These are phyloP conservation scores for Armadillidium nasatum DNA, from an alignment of 1,140 invertebrate genomes.

Conservation along the genomic window DNA sequence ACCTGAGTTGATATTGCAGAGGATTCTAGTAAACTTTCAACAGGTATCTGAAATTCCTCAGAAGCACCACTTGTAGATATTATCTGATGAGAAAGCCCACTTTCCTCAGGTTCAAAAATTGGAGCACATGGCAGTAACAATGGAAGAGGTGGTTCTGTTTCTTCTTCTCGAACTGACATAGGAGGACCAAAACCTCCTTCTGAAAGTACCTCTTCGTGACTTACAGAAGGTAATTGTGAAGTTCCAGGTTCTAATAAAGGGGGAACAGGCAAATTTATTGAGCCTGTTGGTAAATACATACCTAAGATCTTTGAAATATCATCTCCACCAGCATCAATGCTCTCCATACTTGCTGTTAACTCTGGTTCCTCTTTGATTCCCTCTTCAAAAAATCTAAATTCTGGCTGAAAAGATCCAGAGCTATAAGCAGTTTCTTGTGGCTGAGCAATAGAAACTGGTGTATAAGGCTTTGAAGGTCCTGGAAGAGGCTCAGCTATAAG, in stretches of 20 bases:
- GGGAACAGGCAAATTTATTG: conserved; percentile 36
- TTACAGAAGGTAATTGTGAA: conserved; percentile 25
- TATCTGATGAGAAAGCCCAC: background rate
- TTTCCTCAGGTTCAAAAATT: background rate
- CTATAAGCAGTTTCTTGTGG: conserved; percentile 29
- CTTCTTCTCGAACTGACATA: background rate
- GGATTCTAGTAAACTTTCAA: background rate
- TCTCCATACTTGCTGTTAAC: conserved; percentile 39
- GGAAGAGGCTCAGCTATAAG: conserved; percentile 33
- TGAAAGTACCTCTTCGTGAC: conserved; percentile 25
- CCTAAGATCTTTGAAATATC: conserved; percentile 41
- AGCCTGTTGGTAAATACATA: conserved; percentile 42
- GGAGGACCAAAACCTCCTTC: conserved; percentile 26
- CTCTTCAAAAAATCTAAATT: conserved; percentile 39
- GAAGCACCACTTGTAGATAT: background rate
- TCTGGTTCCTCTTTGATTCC: conserved; percentile 44
- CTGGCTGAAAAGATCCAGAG: conserved; percentile 29
- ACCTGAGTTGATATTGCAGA: background rate
- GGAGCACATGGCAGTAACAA: conserved; percentile 22
- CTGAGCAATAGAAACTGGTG: conserved; percentile 32
- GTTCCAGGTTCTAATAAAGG: conserved; percentile 31
- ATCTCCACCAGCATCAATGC: conserved; percentile 37
- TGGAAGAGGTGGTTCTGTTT: background rate
- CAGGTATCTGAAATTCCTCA: background rate
- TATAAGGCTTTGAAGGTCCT: conserved; percentile 30